Base-by-base conservation (phyloP, 2,113 vertebrate genomes). In the Megalops atlanticus region DNA sequence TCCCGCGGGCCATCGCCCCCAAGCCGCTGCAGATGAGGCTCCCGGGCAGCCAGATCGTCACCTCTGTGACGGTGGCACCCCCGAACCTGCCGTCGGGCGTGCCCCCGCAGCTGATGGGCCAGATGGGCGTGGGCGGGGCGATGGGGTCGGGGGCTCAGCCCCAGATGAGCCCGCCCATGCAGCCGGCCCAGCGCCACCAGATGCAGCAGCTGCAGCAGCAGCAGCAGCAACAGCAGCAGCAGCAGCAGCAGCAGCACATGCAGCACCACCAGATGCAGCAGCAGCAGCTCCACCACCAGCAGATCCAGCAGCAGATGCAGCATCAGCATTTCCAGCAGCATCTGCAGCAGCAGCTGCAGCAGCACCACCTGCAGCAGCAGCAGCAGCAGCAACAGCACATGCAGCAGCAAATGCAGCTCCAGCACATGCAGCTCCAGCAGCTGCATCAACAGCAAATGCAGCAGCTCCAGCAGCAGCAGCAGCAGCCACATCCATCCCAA, bases 181-280 rank as follows among this genome's bases (percentile, higher is more conserved):
- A 96, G 84, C 91, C 92, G 77, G 88, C 90, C 36, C 76, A 78
- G 52, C 76, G n/a, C n/a, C n/a, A 77, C 35, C 76, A 77, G 21
- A 54, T 77, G 76, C 76, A 77, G 36, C 76, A 77, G 35, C 49
- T 58, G 16, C 75, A 76, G 16, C 76, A 54, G 35, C 93, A 92
- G 81, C 96, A 97, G 80, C 95, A 97, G 89, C 95, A 96, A 14
- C 94, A 95, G 76, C 92, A 95, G 90, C 96, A 97, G 89, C 97
- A 99, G 87, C 97, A 98, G 83, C 95, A 97, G 89, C 97, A 99
- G 33, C 97, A 98, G 85, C 97, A 98, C 83, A 94, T 98, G 94
- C 97, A 98, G 85, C 97, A 99, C 81, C 97, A 98, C 91, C 96
- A 98, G 93, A 95, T 97, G 88, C 97, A 98, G 91, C 97, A 98